Conservation (phyloP, 92 coral and sea anemone species). For the Blastomussa wellsi region DNA sequence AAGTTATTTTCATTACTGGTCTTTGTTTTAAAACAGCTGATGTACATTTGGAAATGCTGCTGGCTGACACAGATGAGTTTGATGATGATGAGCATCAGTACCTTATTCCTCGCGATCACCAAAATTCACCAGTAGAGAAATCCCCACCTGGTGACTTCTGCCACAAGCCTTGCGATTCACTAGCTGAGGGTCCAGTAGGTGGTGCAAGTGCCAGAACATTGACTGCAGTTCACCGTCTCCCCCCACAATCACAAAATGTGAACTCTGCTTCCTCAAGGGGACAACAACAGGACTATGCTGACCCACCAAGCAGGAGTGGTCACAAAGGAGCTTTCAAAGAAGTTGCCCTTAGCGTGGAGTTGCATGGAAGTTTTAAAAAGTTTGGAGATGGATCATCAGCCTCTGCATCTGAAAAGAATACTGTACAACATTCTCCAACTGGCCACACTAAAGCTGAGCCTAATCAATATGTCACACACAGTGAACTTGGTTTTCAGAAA, state of each 20-base stretch:
- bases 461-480: conserved; percentile 30
- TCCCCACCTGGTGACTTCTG: not conserved
- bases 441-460: conserved; percentile 23
- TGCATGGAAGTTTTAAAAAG: conserved; percentile 39
- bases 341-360: conserved; percentile 36
- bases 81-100: conserved; percentile 8
- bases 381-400: conserved; percentile 6
- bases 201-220: not conserved
- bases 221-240: not conserved
- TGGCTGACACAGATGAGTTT: conserved; percentile 34
- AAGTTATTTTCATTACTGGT: not conserved
- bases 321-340: conserved; percentile 38
- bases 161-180: not conserved
- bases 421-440: not conserved
- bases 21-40: not conserved
- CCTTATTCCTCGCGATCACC: conserved; percentile 15
- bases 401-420: not conserved
- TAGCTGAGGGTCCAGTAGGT: not conserved
- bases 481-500: conserved; percentile 21
- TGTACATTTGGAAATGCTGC: conserved; percentile 19
- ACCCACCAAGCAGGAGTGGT: not conserved
- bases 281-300: not conserved
- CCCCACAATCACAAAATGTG: not conserved
- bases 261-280: not conserved
- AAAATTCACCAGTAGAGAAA: not conserved